Percentiles rank a stretch among this genome's conserved stretches.
phyloP scores from a whole-genome alignment of 2,797 vertebrate genomes.

The Sardinella longiceps region DNA sequence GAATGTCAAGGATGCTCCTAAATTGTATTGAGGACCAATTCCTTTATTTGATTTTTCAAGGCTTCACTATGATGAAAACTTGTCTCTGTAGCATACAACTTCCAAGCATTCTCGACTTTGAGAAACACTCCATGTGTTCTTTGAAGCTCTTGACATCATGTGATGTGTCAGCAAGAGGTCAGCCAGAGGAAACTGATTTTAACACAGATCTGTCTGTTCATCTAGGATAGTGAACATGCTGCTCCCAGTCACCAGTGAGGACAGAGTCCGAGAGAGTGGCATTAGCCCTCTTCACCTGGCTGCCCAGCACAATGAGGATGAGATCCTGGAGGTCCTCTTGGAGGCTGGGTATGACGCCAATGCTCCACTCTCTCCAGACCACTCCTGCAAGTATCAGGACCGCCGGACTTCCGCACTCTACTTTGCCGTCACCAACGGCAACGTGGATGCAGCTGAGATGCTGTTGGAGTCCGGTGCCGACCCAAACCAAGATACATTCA shows the following conservation, averaged over 20 bases:
- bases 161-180: too few species aligned
- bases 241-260: constrained; percentile 78
- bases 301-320: constrained; percentile 74
- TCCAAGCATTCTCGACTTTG: too few species aligned
- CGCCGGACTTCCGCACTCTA: constrained; percentile 77
- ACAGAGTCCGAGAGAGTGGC: constrained; percentile 75
- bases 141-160: neutral
- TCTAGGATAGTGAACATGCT: constrained; percentile 80
- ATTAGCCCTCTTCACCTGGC: constrained; percentile 84
- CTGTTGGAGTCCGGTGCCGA: neutral
- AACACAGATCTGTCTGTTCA: neutral
- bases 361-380: constrained; percentile 68
- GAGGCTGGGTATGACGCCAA: constrained; percentile 82
- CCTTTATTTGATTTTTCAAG: too few species aligned
- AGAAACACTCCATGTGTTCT: too few species aligned
- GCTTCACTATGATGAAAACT: too few species aligned
- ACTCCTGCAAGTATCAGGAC: constrained; percentile 80
- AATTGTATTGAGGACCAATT: too few species aligned
- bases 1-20: too few species aligned
- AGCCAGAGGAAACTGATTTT: neutral
- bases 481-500: neutral
- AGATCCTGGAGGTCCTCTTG: constrained; percentile 77
- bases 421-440: constrained; percentile 55
- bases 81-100: too few species aligned
- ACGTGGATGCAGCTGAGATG: neutral